These are phyloP conservation scores for Ptilodon capucinus DNA, from an alignment of 2,888 invertebrate genomes.

Conservation along the genomic window DNA sequence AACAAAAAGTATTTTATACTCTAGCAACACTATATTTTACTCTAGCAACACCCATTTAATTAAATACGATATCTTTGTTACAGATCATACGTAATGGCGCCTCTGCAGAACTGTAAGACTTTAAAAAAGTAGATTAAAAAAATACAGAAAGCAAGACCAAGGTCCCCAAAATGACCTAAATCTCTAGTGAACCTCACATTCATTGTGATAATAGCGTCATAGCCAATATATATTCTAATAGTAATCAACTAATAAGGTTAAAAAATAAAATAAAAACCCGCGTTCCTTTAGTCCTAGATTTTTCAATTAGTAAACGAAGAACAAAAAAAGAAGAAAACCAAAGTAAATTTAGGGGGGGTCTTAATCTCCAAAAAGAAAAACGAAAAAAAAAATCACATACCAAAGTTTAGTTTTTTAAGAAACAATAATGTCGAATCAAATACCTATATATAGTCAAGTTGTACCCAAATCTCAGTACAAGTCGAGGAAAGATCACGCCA, in stretches of 20 bases:
- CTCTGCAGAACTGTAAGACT: conserved; percentile 5
- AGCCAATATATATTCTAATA: conserved; percentile 51
- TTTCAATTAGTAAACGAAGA: conserved; percentile 76
- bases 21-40: too few relatives aligned
- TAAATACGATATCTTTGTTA: conserved; percentile 27
- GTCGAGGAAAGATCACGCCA: conserved; percentile 43
- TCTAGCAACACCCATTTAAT: too few relatives aligned
- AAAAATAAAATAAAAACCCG: conserved; percentile 20
- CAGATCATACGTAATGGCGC: conserved; percentile 34
- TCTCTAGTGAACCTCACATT: conserved; percentile 10
- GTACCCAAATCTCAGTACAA: conserved; percentile 72
- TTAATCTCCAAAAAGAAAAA: conserved; percentile 25
- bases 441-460: conserved; percentile 79
- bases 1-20: too few relatives aligned
- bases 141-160: conserved; percentile 7
- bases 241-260: conserved; percentile 24
- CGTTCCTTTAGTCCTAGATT: conserved; percentile 71
- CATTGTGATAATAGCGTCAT: conserved; percentile 48
- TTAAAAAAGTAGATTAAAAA: conserved; percentile 7
- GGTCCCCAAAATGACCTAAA: conserved; percentile 24
- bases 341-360: conserved; percentile 47
- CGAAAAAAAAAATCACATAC: conserved; percentile 50
- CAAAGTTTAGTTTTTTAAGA: conserved; percentile 71
- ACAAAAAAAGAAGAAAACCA: conserved; percentile 63
- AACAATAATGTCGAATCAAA: conserved; percentile 76